Evolutionary conservation across 2,113 vertebrate species (phyloP).

Genomic region (Leucoraja erinaceus): DNA sequence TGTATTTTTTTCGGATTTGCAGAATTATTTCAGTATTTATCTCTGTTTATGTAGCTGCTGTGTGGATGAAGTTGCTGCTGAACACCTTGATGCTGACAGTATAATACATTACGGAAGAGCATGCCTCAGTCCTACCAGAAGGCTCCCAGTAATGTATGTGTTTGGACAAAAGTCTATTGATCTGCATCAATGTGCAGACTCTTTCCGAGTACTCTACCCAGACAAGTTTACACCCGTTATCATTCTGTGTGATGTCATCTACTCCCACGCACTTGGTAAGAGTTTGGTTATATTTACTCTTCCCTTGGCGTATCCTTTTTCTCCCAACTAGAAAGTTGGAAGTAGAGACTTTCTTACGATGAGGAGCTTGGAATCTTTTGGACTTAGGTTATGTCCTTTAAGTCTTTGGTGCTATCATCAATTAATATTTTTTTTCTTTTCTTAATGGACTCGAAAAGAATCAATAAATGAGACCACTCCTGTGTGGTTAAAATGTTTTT

Average conservation of each 20-base stretch:
- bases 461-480: background rate
- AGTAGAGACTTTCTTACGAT: background rate
- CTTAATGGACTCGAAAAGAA: background rate
- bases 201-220: constrained; percentile 67
- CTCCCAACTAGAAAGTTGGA: constrained; percentile 46
- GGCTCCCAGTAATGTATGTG: constrained; percentile 72
- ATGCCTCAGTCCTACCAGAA: constrained; percentile 76
- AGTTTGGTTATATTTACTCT: background rate
- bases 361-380: background rate
- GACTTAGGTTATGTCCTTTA: background rate
- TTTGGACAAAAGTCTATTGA: constrained; percentile 68
- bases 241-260: constrained; percentile 75
- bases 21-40: background rate
- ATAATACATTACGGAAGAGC: constrained; percentile 80
- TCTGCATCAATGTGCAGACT: constrained; percentile 54
- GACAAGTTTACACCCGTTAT: constrained; percentile 59
- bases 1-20: background rate
- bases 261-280: constrained; percentile 60
- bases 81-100: constrained; percentile 71
- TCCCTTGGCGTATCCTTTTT: background rate
- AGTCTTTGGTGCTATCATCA: background rate
- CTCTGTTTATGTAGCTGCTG: constrained; percentile 69
- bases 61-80: constrained; percentile 84
- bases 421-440: background rate
- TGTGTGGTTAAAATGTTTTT: background rate